Conservation (phyloP, 1,140 invertebrate species). For the Drosophila arawakana region DNA sequence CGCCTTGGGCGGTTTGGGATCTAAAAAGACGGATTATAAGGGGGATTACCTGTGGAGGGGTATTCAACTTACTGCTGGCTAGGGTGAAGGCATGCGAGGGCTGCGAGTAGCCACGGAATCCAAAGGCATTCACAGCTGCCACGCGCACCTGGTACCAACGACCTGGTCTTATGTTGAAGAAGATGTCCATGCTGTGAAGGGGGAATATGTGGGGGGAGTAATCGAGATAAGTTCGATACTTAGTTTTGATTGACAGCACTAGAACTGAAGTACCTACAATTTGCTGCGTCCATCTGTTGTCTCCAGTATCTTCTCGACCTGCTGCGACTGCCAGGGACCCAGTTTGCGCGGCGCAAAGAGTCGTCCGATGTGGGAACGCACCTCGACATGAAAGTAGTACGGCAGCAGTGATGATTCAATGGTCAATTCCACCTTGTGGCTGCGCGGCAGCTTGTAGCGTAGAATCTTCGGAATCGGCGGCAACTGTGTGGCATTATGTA, state of each 20-base stretch:
- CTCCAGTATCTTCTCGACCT: conserved; percentile 76
- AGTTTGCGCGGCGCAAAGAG: conserved; percentile 85
- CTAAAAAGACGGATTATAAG: conserved; percentile 73
- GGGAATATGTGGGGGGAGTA: no score
- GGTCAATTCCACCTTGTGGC: conserved; percentile 76
- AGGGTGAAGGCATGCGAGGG: conserved; percentile 88
- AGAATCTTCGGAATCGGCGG: conserved; percentile 77
- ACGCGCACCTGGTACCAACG: conserved; percentile 92
- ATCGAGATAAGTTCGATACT: no score
- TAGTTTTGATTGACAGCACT: background rate
- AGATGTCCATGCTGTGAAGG: conserved; percentile 84
- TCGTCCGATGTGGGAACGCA: conserved; percentile 86
- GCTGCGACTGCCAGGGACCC: conserved; percentile 85
- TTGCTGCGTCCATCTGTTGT: conserved; percentile 60
- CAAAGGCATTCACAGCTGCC: conserved; percentile 89
- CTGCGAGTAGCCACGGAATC: conserved; percentile 89
- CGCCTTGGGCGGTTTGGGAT: conserved; percentile 87
- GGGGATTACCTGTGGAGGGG: conserved; percentile 4
- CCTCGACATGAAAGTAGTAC: conserved; percentile 85
- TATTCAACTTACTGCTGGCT: conserved; percentile 83
- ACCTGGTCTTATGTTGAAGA: conserved; percentile 88
- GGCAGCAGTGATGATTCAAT: conserved; percentile 73
- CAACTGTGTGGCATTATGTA: conserved; percentile 84
- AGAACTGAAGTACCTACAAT: conserved; percentile 49
- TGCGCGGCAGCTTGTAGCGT: conserved; percentile 62